Percentiles rank a stretch among this genome's conserved stretches.
phyloP scores from a whole-genome alignment of 2,113 vertebrate genomes.

The Chitala chitala region DNA sequence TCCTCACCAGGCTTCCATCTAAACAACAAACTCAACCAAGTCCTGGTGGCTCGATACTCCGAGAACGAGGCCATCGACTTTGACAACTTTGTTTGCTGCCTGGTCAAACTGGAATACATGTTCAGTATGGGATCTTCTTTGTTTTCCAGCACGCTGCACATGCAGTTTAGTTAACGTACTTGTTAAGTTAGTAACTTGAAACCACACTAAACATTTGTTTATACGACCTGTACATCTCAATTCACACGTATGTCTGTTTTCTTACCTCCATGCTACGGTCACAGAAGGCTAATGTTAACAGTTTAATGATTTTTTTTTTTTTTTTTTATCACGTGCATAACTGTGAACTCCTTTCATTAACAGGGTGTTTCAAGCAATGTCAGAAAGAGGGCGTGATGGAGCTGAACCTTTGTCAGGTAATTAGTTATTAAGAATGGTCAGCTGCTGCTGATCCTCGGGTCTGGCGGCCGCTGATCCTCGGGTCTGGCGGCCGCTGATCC shows the following conservation, averaged over 20 bases:
- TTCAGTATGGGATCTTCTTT: slow-evolving; percentile 67
- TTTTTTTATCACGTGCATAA: slow-evolving; percentile 5
- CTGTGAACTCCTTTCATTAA: neutral
- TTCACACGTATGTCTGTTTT: too few relatives aligned
- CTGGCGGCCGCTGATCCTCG: too few relatives aligned
- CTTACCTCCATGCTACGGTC: too few relatives aligned
- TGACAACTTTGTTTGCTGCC: slow-evolving; percentile 72
- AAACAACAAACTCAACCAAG: slow-evolving; percentile 72
- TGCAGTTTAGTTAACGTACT: too few relatives aligned
- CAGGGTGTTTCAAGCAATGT: slow-evolving; percentile 70
- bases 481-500: too few relatives aligned
- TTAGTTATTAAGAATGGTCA: neutral
- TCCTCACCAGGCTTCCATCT: slow-evolving; percentile 68
- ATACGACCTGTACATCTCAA: too few relatives aligned
- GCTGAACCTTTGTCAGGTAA: slow-evolving; percentile 72
- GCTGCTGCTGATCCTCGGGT: neutral
- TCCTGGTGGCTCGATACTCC: slow-evolving; percentile 73
- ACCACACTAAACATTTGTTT: too few relatives aligned
- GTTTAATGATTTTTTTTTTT: neutral
- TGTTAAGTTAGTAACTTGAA: too few relatives aligned
- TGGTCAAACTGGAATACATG: slow-evolving; percentile 79
- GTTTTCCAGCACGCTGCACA: too few relatives aligned
- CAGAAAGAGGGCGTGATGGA: slow-evolving; percentile 56
- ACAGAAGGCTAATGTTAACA: too few relatives aligned
- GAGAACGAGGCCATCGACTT: slow-evolving; percentile 65